Percentiles rank a stretch among this genome's conserved stretches.
These are phyloP conservation scores for Cottoperca gobio DNA, from an alignment of 2,797 vertebrate species.

Conservation along the genomic window DNA sequence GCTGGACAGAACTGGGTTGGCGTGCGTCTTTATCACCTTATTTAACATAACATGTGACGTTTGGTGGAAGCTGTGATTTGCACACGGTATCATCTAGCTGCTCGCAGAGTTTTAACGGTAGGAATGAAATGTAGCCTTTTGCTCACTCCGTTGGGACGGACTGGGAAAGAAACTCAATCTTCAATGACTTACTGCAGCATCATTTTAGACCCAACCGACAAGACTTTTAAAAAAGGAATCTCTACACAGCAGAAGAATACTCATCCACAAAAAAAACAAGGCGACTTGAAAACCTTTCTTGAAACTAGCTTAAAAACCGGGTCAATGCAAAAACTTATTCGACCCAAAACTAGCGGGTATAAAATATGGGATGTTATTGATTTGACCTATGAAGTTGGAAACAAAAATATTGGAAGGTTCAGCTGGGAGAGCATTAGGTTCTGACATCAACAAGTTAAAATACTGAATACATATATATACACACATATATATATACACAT, in stretches of 20 bases:
- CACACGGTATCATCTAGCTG: constrained; percentile 27
- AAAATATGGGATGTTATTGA: no score
- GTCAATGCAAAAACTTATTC: neutral
- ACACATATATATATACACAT: no score
- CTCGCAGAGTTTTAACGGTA: neutral
- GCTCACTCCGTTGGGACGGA: neutral
- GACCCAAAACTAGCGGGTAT: no score
- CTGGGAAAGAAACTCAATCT: neutral
- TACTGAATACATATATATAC: no score
- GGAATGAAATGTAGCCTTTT: constrained; percentile 9
- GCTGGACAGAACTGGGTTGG: constrained; percentile 61
- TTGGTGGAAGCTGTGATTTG: constrained; percentile 38
- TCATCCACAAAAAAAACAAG: neutral
- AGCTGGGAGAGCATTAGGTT: no score
- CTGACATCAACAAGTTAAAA: no score
- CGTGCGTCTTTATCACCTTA: constrained; percentile 55
- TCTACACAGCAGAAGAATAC: neutral
- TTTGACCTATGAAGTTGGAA: no score
- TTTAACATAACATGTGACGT: constrained; percentile 56
- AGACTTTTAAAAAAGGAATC: neutral
- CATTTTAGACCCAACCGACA: neutral
- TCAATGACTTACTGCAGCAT: neutral
- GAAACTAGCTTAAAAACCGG: neutral
- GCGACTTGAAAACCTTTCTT: neutral
- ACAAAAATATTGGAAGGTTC: no score